Conservation (phyloP, 2,888 invertebrate species). For the Aspidiotus rigidus region DNA sequence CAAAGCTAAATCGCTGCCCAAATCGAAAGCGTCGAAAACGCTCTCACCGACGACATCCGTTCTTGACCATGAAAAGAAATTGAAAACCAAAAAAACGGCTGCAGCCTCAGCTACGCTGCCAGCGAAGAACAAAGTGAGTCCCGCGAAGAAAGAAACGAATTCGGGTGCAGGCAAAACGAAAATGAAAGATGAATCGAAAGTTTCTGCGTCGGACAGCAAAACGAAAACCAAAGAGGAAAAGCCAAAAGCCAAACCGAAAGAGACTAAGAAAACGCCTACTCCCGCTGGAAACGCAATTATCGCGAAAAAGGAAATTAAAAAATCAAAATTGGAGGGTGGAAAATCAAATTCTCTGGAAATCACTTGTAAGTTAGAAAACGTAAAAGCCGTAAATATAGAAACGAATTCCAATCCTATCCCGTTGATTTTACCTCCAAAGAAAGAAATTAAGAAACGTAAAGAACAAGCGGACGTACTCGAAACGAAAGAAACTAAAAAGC, state of each 20-base stretch:
- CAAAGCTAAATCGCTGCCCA: not conserved
- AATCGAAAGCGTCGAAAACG: conserved; percentile 14
- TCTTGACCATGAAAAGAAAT: conserved; percentile 18
- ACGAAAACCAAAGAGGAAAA: conserved; percentile 19
- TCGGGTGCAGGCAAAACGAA: conserved; percentile 12
- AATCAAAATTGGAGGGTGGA: not conserved
- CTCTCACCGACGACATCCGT: conserved; percentile 19
- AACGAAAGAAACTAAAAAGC: conserved; percentile 17
- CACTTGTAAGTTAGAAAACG: conserved; percentile 43
- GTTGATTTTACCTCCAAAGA: not conserved
- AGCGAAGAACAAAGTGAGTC: conserved; percentile 10
- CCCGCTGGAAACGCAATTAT: not conserved
- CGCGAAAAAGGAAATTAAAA: conserved; percentile 28
- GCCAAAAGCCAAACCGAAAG: conserved; percentile 34
- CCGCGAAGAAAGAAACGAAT: conserved; percentile 16
- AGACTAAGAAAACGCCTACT: conserved; percentile 19
- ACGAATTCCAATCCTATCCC: conserved; percentile 37
- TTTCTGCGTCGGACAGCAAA: conserved; percentile 9
- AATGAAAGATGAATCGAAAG: conserved; percentile 30
- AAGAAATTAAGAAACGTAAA: conserved; percentile 22
- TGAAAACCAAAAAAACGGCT: conserved; percentile 28
- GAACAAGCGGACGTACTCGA: conserved; percentile 35
- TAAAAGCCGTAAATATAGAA: conserved; percentile 49
- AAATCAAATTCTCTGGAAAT: conserved; percentile 24
- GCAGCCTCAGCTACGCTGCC: conserved; percentile 20